Conservation (phyloP, 2,888 invertebrate species). For the Cephus pulcher region DNA sequence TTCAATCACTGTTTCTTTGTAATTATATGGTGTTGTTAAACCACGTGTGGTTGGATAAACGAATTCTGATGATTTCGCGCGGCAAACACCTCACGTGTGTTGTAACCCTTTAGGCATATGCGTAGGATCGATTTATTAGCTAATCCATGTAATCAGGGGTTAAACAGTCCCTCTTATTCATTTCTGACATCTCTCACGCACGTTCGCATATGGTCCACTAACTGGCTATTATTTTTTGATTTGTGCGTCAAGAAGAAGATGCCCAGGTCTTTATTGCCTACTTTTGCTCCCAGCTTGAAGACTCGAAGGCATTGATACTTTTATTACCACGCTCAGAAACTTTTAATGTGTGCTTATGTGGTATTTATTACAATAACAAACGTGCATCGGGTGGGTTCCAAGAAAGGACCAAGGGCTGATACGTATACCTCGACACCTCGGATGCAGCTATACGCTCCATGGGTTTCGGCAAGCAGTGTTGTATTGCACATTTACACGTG, state of each 20-base stretch:
- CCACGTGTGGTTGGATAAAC: not conserved
- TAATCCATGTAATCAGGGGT: slow-evolving; percentile 38
- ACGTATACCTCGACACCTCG: not conserved
- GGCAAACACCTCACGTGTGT: not conserved
- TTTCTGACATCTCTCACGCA: slow-evolving; percentile 35
- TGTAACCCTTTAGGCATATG: not conserved
- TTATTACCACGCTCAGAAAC: slow-evolving; percentile 29
- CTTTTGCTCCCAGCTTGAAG: slow-evolving; percentile 23
- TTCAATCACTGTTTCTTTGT: not conserved
- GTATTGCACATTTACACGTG: not conserved
- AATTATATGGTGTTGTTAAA: not conserved
- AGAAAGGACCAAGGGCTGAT: not conserved
- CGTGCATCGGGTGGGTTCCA: slow-evolving; percentile 2
- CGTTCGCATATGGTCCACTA: slow-evolving; percentile 30
- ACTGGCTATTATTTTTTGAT: slow-evolving; percentile 52
- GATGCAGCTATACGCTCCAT: not conserved
- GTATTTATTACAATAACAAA: slow-evolving; percentile 41
- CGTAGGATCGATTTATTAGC: slow-evolving; percentile 36
- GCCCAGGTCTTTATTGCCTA: slow-evolving; percentile 33
- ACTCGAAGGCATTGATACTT: slow-evolving; percentile 36
- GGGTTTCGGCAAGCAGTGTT: not conserved
- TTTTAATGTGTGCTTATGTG: slow-evolving; percentile 34
- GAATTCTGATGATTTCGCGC: not conserved
- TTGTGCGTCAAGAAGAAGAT: slow-evolving; percentile 33
- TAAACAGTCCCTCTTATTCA: slow-evolving; percentile 34